phyloP scores from a whole-genome alignment of 2,797 vertebrate species.

The Ceryle rudis region DNA sequence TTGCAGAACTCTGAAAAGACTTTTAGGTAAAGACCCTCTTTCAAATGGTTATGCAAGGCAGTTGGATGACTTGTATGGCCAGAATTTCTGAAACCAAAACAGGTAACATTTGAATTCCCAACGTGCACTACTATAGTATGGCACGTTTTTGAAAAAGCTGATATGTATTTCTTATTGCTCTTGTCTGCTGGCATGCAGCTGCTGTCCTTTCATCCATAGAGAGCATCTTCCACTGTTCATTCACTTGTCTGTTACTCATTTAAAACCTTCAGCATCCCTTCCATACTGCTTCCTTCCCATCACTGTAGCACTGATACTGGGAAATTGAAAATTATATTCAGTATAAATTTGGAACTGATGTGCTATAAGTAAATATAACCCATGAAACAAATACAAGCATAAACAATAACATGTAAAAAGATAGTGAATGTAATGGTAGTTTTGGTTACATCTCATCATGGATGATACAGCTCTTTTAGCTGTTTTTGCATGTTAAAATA shows the following conservation, averaged over 20 bases:
- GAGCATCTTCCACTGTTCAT: neutral
- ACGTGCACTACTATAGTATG: neutral
- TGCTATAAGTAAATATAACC: neutral
- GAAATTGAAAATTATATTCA: neutral
- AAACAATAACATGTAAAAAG: neutral
- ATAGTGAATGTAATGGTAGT: neutral
- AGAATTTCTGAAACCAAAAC: no score
- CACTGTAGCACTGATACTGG: neutral
- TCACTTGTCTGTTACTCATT: neutral
- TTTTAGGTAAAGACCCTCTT: neutral
- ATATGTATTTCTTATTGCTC: neutral
- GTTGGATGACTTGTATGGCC: neutral
- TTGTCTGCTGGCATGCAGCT: neutral
- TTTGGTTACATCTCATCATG: neutral
- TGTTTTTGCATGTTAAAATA: neutral
- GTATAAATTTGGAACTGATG: neutral
- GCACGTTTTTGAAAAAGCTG: neutral
- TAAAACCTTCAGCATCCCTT: neutral
- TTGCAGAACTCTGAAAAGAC: neutral
- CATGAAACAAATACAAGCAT: neutral
- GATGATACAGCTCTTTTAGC: neutral
- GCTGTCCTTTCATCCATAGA: neutral
- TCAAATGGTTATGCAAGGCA: neutral
- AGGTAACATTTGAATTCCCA: neutral
- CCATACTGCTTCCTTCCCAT: neutral